Evolutionary conservation across 2,797 vertebrate species (phyloP).

Genomic region (Rhinatrema bivittatum): DNA sequence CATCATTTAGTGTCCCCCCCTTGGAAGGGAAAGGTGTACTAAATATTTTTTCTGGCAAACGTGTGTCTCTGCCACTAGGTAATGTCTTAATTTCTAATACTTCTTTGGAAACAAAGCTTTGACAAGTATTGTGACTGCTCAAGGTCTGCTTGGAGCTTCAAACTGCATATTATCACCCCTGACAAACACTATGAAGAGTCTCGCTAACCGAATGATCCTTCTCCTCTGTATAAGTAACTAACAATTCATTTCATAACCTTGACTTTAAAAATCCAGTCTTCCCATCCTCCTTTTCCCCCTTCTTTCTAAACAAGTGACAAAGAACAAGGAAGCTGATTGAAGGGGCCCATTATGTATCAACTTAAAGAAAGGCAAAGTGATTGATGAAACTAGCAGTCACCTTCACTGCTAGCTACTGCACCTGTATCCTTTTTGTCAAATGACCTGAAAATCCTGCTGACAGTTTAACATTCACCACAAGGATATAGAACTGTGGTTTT

Average conservation of each 20-base stretch:
- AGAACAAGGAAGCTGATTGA: slow-evolving; percentile 93
- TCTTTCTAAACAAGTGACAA: slow-evolving; percentile 78
- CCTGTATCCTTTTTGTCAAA: slow-evolving; percentile 93
- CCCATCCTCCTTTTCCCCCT: slow-evolving; percentile 31
- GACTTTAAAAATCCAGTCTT: slow-evolving; percentile 65
- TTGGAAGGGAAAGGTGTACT: too few species aligned
- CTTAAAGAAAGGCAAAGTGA: slow-evolving; percentile 96
- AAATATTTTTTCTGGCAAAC: slow-evolving; percentile 52
- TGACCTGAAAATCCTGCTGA: slow-evolving; percentile 98
- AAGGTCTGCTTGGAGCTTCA: slow-evolving; percentile 64
- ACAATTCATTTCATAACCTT: slow-evolving; percentile 85
- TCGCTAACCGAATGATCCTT: slow-evolving; percentile 52
- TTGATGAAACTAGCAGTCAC: slow-evolving; percentile 96
- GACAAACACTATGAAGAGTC: too few species aligned
- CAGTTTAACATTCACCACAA: slow-evolving; percentile 79
- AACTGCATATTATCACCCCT: slow-evolving; percentile 60
- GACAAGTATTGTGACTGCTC: slow-evolving; percentile 59
- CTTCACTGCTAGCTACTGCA: slow-evolving; percentile 91
- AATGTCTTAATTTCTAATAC: slow-evolving; percentile 68
- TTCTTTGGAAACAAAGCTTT: slow-evolving; percentile 61
- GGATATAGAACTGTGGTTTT: slow-evolving; percentile 50
- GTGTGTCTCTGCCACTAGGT: slow-evolving; percentile 67
- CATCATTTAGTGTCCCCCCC: slow-evolving; percentile 32
- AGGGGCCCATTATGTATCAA: slow-evolving; percentile 98
- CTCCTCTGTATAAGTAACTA: slow-evolving; percentile 82